These are phyloP conservation scores for Myotis findleyi DNA, from an alignment of 2,797 vertebrate species.

Conservation along the genomic window DNA sequence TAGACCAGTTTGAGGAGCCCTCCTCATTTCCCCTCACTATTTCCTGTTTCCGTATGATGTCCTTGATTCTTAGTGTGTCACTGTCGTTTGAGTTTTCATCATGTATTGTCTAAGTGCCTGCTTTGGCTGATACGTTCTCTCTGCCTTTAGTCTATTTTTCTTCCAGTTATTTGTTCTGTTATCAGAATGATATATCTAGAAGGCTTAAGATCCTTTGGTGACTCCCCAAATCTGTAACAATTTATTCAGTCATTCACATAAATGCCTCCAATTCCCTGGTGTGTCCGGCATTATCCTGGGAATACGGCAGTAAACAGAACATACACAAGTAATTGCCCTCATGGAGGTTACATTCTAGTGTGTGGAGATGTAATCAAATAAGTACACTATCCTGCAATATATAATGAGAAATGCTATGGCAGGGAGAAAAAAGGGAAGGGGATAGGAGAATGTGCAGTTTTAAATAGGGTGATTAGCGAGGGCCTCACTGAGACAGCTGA, in stretches of 20 bases:
- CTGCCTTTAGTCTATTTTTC: neutral
- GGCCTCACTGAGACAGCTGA: neutral
- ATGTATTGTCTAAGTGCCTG: neutral
- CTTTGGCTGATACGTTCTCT: neutral
- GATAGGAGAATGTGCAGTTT: neutral
- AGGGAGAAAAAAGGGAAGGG: neutral
- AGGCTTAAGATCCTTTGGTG: neutral
- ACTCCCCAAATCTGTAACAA: neutral
- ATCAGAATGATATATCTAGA: neutral
- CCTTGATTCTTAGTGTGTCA: neutral
- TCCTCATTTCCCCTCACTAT: neutral
- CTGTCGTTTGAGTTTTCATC: neutral
- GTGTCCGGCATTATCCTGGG: neutral
- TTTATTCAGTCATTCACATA: neutral
- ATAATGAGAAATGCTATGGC: neutral
- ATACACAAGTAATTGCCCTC: neutral
- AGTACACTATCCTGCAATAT: neutral
- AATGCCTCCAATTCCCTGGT: neutral
- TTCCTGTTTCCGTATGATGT: neutral
- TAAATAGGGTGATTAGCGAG: neutral
- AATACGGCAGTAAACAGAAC: neutral
- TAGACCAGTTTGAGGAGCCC: neutral
- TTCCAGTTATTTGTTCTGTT: neutral
- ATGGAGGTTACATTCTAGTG: neutral
- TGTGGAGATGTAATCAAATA: neutral